These are phyloP conservation scores for Galagoides demidoff DNA, from an alignment of 2,797 vertebrate species.

Conservation along the genomic window DNA sequence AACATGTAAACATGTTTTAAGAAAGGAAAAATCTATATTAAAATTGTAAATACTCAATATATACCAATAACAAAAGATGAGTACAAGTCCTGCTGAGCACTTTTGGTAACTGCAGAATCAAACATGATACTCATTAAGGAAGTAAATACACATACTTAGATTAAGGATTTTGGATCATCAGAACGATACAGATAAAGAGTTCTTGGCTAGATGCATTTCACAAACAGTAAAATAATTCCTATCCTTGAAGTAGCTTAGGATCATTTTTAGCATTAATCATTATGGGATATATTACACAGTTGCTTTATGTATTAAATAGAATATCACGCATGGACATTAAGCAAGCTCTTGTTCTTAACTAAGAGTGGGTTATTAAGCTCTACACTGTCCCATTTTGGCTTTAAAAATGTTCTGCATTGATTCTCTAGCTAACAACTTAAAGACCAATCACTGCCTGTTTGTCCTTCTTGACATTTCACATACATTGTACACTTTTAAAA, in stretches of 20 bases:
- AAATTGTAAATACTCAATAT: no score
- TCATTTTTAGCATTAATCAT: background rate
- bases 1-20: no score
- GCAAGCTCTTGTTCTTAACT: background rate
- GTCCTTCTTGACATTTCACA: background rate
- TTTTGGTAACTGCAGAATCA: no score
- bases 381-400: background rate
- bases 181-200: background rate
- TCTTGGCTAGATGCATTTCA: background rate
- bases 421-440: background rate
- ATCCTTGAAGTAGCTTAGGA: background rate
- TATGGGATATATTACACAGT: background rate
- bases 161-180: background rate
- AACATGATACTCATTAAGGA: background rate
- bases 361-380: background rate
- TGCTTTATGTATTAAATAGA: background rate
- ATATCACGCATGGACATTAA: background rate
- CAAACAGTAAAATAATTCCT: background rate
- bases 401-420: background rate
- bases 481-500: background rate
- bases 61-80: no score
- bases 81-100: no score
- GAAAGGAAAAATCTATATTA: no score
- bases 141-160: background rate
- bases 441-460: background rate